phyloP scores from a whole-genome alignment of 2,888 invertebrate species.

The Argyresthia goedartella region DNA sequence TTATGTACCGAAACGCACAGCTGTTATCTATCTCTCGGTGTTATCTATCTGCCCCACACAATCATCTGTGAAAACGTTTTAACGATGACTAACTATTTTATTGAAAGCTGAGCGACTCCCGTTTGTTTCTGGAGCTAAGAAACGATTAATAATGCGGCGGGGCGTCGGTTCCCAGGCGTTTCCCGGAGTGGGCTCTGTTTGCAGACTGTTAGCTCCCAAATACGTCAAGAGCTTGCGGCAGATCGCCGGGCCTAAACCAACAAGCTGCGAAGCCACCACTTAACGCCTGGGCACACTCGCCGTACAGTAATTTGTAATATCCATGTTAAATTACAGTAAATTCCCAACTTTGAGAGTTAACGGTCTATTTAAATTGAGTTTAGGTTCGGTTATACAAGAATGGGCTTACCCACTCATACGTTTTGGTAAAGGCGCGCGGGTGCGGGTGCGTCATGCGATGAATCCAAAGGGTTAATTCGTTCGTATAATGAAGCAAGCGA shows the following conservation, averaged over 20 bases:
- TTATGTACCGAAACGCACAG: too few relatives aligned
- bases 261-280: slow-evolving; percentile 14
- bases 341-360: slow-evolving; percentile 23
- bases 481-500: too few relatives aligned
- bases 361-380: slow-evolving; percentile 21
- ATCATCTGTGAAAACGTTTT: too few relatives aligned
- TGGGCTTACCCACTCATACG: not conserved
- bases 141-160: slow-evolving; percentile 2
- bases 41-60: too few relatives aligned
- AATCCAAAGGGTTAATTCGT: too few relatives aligned
- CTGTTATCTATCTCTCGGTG: too few relatives aligned
- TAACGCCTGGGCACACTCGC: slow-evolving; percentile 4
- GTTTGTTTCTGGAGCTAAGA: not conserved
- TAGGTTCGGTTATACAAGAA: slow-evolving; percentile 1
- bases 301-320: slow-evolving; percentile 16
- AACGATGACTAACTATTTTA: too few relatives aligned
- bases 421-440: too few relatives aligned
- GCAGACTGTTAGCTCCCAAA: slow-evolving; percentile 8
- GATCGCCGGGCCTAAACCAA: slow-evolving; percentile 38
- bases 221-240: slow-evolving; percentile 28
- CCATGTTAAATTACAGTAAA: slow-evolving; percentile 21
- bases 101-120: not conserved
- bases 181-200: slow-evolving; percentile 18
- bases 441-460: too few relatives aligned
- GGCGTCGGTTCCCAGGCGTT: not conserved